These are phyloP conservation scores for Stichodactyla mertensii DNA, from an alignment of 64 coral and sea anemone species.

Conservation along the genomic window DNA sequence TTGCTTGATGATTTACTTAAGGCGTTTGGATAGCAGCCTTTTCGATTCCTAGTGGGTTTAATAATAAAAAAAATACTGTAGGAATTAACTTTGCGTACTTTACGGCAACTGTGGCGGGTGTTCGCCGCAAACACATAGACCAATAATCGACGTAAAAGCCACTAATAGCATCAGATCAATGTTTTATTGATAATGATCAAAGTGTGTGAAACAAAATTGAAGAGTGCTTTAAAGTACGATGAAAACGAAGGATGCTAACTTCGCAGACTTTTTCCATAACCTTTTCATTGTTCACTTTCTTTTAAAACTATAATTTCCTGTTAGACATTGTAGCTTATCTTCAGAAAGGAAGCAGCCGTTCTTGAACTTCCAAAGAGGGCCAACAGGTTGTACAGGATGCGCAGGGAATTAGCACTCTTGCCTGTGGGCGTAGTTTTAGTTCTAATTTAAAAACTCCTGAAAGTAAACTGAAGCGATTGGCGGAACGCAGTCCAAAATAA, in stretches of 20 bases:
- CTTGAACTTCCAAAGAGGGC: background rate
- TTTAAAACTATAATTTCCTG: background rate
- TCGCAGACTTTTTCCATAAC: background rate
- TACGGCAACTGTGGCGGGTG: background rate
- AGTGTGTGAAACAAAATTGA: background rate
- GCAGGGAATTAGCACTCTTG: background rate
- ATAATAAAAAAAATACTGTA: no score
- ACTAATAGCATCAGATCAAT: background rate
- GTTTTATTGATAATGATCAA: background rate
- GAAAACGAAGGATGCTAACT: background rate
- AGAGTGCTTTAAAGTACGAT: background rate
- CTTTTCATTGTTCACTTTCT: background rate
- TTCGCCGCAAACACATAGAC: background rate
- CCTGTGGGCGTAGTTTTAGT: background rate
- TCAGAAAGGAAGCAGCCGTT: background rate
- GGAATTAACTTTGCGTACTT: background rate
- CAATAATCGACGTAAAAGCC: background rate
- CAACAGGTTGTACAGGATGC: conserved; percentile 8
- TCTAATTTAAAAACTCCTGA: background rate
- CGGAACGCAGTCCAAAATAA: background rate
- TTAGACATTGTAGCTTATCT: background rate
- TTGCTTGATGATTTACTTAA: background rate
- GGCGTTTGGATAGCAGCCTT: background rate
- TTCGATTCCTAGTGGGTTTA: background rate
- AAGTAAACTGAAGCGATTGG: background rate